Evolutionary conservation across 35 echinoderm and acorn worm genomes (phyloP).

Genomic region (Ophioderma brevispina): DNA sequence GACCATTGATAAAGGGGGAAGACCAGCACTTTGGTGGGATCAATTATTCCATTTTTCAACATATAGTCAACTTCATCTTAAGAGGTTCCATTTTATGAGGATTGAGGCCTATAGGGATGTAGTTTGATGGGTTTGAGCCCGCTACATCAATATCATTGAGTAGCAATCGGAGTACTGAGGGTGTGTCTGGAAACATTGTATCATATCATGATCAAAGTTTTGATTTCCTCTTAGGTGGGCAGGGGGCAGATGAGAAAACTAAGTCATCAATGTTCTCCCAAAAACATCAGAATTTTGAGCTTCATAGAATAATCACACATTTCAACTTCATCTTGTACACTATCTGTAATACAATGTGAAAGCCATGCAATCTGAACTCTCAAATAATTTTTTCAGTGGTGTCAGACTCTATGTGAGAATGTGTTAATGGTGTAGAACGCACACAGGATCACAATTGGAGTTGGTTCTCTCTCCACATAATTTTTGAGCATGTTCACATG

Average conservation of each 20-base stretch:
- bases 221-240: not conserved
- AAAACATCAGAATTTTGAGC: not conserved
- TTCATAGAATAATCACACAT: not conserved
- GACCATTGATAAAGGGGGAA: conserved; percentile 55
- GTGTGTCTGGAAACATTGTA: conserved; percentile 59
- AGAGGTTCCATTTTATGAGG: conserved; percentile 52
- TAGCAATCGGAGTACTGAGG: conserved; percentile 18
- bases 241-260: conserved; percentile 20
- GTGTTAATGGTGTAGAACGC: no score
- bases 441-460: not conserved
- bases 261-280: conserved; percentile 19
- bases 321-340: not conserved
- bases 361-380: no score
- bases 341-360: no score
- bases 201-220: not conserved
- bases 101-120: conserved; percentile 69
- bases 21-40: conserved; percentile 54
- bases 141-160: conserved; percentile 72
- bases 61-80: conserved; percentile 63
- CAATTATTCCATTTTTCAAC: conserved; percentile 77
- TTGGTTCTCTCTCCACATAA: not conserved
- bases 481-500: conserved; percentile 56
- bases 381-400: no score
- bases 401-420: not conserved
- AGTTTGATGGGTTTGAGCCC: conserved; percentile 43